Base-by-base conservation (phyloP, 2,113 vertebrate genomes). In the Zingel zingel region DNA sequence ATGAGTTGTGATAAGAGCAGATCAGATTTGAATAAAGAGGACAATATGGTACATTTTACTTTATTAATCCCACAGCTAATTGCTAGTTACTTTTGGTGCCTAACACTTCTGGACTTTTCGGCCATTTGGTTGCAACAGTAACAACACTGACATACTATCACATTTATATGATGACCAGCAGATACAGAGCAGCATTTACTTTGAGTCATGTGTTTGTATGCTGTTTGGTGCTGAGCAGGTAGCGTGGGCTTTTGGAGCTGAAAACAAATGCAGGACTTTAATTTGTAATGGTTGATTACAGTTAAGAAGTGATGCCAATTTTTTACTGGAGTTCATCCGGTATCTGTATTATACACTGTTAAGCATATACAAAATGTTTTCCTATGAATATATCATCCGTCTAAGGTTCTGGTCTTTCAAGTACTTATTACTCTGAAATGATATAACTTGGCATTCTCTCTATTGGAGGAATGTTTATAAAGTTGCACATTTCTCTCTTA, bases 401-500 rank as follows among this genome's bases (percentile, higher is more conserved):
- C 10, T 21, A 77, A 48, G 6, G 23, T 39, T 45, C 53, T 43
- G 51, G 51, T 10, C 7, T 45, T 47, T 73, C 25, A 73, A 13
- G 25, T 30, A 18, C 18, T 13, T 33, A 43, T 51, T 48, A 59
- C 51, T 33, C 43, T 69, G 21, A 56, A 64, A 30, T 73, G 5
- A 33, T 23, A 36, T 36, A 36, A 50, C 2, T 0, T 58, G 51
- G 61, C 74, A 50, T 63, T 83, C 10, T 23, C 74, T 54, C 18
- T 54, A 5, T 36, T 70, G 47, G 58, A 61, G 30, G 2, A 76
- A 51, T 73, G 62, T 64, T 45, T 61, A 58, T 23, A 65, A 19
- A 61, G 15, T 65, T 45, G 48, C 3, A 0, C 0, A 0, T 63
- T 77, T 61, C n/a, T 56, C 50, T 62, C 2, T 16, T 36, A 57